Evolutionary conservation across 2,113 vertebrate species (phyloP).

Genomic region (Eira barbara): DNA sequence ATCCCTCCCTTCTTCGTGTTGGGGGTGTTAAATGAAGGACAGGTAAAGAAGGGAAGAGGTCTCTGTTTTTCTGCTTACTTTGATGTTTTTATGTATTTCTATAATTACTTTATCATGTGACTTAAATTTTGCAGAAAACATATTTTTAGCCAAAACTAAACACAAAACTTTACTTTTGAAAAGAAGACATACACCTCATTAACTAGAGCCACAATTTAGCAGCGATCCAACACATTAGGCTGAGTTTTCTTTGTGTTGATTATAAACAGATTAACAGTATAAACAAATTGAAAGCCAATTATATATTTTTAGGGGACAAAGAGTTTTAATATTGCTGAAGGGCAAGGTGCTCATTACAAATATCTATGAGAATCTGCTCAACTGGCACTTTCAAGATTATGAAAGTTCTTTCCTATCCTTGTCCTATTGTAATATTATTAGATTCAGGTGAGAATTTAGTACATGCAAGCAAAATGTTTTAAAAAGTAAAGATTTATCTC

Average conservation of each 20-base stretch:
- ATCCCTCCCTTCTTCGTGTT: neutral
- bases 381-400: neutral
- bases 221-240: neutral
- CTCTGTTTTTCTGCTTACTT: neutral
- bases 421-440: neutral
- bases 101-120: neutral
- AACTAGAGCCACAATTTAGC: neutral
- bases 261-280: neutral
- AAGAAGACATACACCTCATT: neutral
- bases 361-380: neutral
- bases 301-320: neutral
- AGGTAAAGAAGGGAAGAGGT: neutral
- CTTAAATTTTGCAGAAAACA: neutral
- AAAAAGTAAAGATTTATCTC: neutral
- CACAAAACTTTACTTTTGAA: neutral
- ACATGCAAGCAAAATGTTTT: neutral
- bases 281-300: neutral
- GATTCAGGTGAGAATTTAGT: neutral
- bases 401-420: neutral
- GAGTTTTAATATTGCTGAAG: neutral
- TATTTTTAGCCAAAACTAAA: neutral
- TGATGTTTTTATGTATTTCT: neutral
- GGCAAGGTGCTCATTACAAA: neutral
- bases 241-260: neutral
- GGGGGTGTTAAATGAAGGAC: neutral